Conservation (phyloP, 2,113 vertebrate species). For the Antennarius striatus region DNA sequence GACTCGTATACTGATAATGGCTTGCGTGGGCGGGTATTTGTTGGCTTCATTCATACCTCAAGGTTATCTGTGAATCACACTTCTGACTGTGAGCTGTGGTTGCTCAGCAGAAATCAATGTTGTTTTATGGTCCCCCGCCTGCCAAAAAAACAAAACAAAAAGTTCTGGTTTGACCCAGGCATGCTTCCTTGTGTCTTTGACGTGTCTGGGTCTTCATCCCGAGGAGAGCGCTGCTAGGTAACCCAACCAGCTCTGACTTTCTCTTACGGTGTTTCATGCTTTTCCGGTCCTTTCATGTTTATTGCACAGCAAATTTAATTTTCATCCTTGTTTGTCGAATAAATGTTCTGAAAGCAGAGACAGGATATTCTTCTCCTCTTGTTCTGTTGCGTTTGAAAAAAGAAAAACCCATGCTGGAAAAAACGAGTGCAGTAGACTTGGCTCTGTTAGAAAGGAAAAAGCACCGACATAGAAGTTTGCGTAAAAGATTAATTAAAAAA, state of each 20-base stretch:
- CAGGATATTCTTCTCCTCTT: conserved; percentile 48
- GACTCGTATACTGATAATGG: conserved; percentile 40
- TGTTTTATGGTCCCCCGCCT: no score
- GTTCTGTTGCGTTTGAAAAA: conserved; percentile 50
- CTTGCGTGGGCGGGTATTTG: conserved; percentile 47
- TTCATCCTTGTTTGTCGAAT: conserved; percentile 28
- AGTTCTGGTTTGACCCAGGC: no score
- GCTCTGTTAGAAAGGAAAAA: conserved; percentile 46
- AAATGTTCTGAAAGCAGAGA: conserved; percentile 32
- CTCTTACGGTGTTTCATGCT: not conserved
- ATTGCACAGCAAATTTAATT: conserved; percentile 20
- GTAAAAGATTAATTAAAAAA: conserved; percentile 68
- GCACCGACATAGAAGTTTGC: conserved; percentile 29
- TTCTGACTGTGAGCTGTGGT: conserved; percentile 1
- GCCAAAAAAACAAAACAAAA: not conserved
- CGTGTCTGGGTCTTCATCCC: conserved; percentile 1
- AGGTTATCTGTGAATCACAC: conserved; percentile 51
- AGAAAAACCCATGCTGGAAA: not conserved
- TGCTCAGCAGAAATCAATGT: no score
- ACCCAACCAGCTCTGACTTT: not conserved
- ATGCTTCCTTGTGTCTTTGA: conserved; percentile 5
- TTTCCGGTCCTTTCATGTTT: conserved; percentile 1
- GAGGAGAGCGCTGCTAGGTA: conserved; percentile 5
- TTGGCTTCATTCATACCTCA: conserved; percentile 33
- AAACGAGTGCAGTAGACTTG: conserved; percentile 8